Conservation (phyloP, 2,888 invertebrate genomes). For the Lycia hirtaria region DNA sequence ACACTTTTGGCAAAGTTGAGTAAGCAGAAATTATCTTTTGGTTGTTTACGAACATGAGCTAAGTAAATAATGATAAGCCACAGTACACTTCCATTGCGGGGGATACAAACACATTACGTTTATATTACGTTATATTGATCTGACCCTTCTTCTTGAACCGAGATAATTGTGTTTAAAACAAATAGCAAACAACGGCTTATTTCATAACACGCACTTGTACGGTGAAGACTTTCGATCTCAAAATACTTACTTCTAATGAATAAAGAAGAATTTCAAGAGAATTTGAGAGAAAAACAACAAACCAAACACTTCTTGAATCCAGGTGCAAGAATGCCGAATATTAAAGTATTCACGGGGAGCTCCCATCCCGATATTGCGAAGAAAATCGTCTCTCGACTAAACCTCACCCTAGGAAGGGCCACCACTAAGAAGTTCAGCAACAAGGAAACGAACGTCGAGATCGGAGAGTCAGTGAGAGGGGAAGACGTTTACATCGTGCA, state of each 20-base stretch:
- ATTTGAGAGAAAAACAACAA: slow-evolving; percentile 43
- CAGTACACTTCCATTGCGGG: slow-evolving; percentile 60
- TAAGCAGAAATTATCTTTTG: slow-evolving; percentile 8
- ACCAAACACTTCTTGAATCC: slow-evolving; percentile 55
- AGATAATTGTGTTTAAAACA: slow-evolving; percentile 67
- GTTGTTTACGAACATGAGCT: slow-evolving; percentile 14
- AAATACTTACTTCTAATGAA: slow-evolving; percentile 62
- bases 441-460: slow-evolving; percentile 97
- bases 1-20: slow-evolving; percentile 14
- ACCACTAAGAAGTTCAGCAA: slow-evolving; percentile 99
- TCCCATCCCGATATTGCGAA: slow-evolving; percentile 99
- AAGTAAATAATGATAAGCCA: slow-evolving; percentile 50
- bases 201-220: slow-evolving; percentile 53
- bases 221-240: slow-evolving; percentile 55
- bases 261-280: slow-evolving; percentile 55
- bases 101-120: slow-evolving; percentile 56
- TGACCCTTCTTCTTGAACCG: slow-evolving; percentile 71
- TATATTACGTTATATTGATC: slow-evolving; percentile 43
- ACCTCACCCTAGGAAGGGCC: slow-evolving; percentile 97
- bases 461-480: slow-evolving; percentile 95
- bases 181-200: slow-evolving; percentile 58
- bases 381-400: slow-evolving; percentile 96
- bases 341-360: slow-evolving; percentile 99
- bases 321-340: slow-evolving; percentile 95
- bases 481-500: slow-evolving; percentile 97